phyloP scores from a whole-genome alignment of 2,797 vertebrate species.

The Echiichthys vipera region DNA sequence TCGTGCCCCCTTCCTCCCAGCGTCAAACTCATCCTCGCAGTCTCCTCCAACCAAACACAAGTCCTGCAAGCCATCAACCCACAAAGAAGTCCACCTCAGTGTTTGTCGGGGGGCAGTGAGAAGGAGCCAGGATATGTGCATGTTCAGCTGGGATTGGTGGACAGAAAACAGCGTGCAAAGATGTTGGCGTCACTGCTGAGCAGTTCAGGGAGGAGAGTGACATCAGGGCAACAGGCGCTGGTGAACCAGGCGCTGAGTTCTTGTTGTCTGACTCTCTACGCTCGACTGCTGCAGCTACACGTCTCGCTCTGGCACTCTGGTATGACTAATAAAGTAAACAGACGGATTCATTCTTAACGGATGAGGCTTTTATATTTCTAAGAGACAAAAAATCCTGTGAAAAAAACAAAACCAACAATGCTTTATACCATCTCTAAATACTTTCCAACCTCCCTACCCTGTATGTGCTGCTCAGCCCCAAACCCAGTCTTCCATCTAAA shows the following conservation, averaged over 20 bases:
- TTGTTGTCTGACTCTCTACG: constrained; percentile 80
- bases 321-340: constrained; percentile 30
- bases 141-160: constrained; percentile 65
- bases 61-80: constrained; percentile 67
- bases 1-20: constrained; percentile 75
- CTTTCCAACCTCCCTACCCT: no score
- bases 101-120: background rate
- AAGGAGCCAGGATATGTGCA: constrained; percentile 33
- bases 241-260: constrained; percentile 83
- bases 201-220: constrained; percentile 80
- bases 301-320: constrained; percentile 82
- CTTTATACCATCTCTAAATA: no score
- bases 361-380: background rate
- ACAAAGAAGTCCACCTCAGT: constrained; percentile 21
- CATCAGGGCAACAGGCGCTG: constrained; percentile 86
- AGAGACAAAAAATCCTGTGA: no score
- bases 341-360: background rate
- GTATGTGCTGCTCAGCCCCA: background rate
- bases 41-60: constrained; percentile 59
- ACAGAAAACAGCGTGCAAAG: constrained; percentile 76
- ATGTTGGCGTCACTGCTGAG: constrained; percentile 77
- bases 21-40: constrained; percentile 81
- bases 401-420: no score
- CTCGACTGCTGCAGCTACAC: constrained; percentile 80
- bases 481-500: background rate